Percentiles rank a stretch among this genome's conserved stretches.
Conservation (phyloP, 2,113 vertebrate species). For the Okapia johnstoni region DNA sequence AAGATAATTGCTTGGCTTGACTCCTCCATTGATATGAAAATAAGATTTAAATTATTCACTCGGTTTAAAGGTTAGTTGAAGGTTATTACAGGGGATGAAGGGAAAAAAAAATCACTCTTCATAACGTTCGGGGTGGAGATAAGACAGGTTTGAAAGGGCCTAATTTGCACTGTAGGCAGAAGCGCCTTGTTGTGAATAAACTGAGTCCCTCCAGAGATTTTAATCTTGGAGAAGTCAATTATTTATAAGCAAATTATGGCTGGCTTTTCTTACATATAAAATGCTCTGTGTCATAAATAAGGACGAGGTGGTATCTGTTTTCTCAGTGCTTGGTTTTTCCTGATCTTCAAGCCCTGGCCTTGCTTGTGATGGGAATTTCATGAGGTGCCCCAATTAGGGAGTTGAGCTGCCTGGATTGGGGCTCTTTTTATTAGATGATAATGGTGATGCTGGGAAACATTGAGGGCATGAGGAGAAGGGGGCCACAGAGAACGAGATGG, state of each 20-base stretch:
- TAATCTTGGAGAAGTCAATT: slow-evolving; percentile 90
- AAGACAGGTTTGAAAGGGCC: slow-evolving; percentile 87
- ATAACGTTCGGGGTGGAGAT: slow-evolving; percentile 83
- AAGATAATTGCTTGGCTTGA: slow-evolving; percentile 99
- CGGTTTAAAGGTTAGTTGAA: slow-evolving; percentile 90
- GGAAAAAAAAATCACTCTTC: slow-evolving; percentile 78
- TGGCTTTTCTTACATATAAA: slow-evolving; percentile 81
- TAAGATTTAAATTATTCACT: slow-evolving; percentile 90
- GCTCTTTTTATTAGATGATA: not conserved
- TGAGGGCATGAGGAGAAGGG: not conserved
- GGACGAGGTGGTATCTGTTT: slow-evolving; percentile 72
- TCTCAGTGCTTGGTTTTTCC: slow-evolving; percentile 10
- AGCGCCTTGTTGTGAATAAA: slow-evolving; percentile 86
- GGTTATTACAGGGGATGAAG: slow-evolving; percentile 84
- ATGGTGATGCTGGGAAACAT: not conserved
- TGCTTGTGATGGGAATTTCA: slow-evolving; percentile 68
- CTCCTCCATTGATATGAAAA: slow-evolving; percentile 91
- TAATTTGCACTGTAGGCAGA: slow-evolving; percentile 87
- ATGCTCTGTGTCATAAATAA: slow-evolving; percentile 81
- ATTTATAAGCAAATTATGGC: slow-evolving; percentile 95
- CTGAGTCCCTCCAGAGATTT: slow-evolving; percentile 87
- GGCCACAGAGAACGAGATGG: not conserved
- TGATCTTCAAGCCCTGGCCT: not conserved
- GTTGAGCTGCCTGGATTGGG: not conserved
- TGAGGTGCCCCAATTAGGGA: not conserved